Base-by-base conservation (phyloP, 2,888 invertebrate species). In the Scaptomyza polygonia region DNA sequence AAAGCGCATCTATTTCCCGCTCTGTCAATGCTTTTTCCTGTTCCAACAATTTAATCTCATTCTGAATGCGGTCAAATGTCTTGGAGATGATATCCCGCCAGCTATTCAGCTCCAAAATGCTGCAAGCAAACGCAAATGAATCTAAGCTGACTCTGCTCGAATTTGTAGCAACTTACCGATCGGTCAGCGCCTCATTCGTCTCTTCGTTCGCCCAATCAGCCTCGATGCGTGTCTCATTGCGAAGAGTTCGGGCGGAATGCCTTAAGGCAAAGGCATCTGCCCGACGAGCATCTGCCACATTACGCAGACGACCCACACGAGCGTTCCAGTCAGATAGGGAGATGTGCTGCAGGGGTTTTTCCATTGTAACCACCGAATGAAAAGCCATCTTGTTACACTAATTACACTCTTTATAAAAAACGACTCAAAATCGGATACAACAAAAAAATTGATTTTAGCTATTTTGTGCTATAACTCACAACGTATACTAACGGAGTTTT, bases 191-290 rank as follows among this genome's bases (percentile, higher is more conserved):
- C 63, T 94, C 94, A 90, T 96, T 95, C 79, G 96, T 96, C 80
- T 95, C 94, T 79, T 95, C 95, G 67, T 94, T 95, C 84, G 96
- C 95, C 96, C 96, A 97, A 73, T 95, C 93, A 0, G 95, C 94
- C 84, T 94, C 94, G 73, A 96, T 94, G 75, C 93, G 93, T 0
- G 96, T 95, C 88, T 97, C 96, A 86, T 96, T 95, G 45, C 96
- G 93, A 48, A 96, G 92, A 72, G 94, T 94, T 51, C 95, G 93
- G 0, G 96, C 93, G 51, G 95, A 93, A 89, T 96, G 95, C 12
- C 96, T 93, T 48, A 96, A 92, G 63, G 94, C 93, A 85, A 95
- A 96, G 7, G 96, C 95, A 89, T 96, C 95, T 0, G 93, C 92
- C 69, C 95, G 92, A 65, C 94, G 92, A 0, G 95, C 93, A 75